Conservation (phyloP, 1,140 invertebrate species). For the Leptoteleia sp. region DNA sequence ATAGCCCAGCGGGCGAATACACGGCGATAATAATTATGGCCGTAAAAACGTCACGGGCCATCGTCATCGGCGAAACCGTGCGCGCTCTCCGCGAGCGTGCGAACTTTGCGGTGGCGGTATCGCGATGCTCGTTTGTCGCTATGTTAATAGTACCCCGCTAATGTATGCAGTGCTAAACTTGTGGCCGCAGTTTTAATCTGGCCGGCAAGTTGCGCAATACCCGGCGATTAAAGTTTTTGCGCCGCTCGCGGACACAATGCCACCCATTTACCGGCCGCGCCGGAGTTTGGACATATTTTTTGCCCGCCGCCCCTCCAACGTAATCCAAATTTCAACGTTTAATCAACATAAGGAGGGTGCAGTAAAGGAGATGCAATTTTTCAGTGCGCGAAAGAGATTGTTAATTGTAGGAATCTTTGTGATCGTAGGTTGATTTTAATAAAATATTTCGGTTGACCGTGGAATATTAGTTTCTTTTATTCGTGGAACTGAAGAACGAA, state of each 20-base stretch:
- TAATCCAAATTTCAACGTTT: no score
- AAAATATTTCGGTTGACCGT: no score
- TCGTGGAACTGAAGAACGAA: no score
- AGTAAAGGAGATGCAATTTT: no score
- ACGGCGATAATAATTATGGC: constrained; percentile 46
- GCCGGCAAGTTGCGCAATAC: constrained; percentile 41
- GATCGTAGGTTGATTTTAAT: no score
- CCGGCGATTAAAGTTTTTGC: constrained; percentile 56
- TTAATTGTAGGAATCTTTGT: no score
- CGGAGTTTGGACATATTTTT: constrained; percentile 8
- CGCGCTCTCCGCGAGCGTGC: constrained; percentile 40
- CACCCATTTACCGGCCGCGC: constrained; percentile 33
- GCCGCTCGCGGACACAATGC: constrained; percentile 17
- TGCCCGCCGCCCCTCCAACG: no score
- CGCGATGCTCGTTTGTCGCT: constrained; percentile 61
- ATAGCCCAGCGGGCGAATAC: constrained; percentile 28
- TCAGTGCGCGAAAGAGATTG: no score
- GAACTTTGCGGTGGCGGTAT: constrained; percentile 51
- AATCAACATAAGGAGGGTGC: no score
- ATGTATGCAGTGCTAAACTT: constrained; percentile 55
- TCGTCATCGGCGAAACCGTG: constrained; percentile 56
- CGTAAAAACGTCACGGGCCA: constrained; percentile 56
- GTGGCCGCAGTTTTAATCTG: constrained; percentile 51
- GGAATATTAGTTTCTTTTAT: no score
- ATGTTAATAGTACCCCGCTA: constrained; percentile 53